Base-by-base conservation (phyloP, 2,113 vertebrate species). In the Apteryx owenii region DNA sequence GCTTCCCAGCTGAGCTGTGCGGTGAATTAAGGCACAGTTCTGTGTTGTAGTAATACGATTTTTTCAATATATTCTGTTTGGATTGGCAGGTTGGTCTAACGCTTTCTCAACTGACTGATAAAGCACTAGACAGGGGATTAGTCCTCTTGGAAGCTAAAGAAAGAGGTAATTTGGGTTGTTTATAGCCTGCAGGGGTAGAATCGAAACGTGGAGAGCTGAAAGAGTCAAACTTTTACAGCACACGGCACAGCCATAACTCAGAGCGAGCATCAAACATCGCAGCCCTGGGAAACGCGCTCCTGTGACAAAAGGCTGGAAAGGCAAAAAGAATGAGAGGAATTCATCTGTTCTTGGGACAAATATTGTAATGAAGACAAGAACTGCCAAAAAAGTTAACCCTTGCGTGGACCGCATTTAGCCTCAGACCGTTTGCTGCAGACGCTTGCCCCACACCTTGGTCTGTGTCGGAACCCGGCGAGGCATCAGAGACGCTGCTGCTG, bases 91-190 rank as follows among this genome's bases (percentile, higher is more conserved):
- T 95, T 97, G 97, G 96, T 94, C 97, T 97, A 87, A 88, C 86
- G 85, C 65, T 97, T 97, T 96, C 97, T 98, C 97, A 95, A 83
- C 87, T 94, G 96, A 97, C 95, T 97, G 95, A 97, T 98, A 97
- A 98, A 98, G 93, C 91, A 85, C 97, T 94, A 97, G 96, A 95
- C 95, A 94, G 89, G 88, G 97, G 95, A 98, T 98, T 97, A 97
- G 94, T 96, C 96, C 95, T 98, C 96, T 94, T 96, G 94, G 96
- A 98, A 98, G 89, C 91, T 95, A 94, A 97, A 92, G 92, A 96
- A 98, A 94, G 93, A 97, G 95, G 96, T 93, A 95, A 98, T 97
- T 94, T 78, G 91, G 79, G 94, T 95, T 97, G 97, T 97, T 97
- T 97, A 96, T 97, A 96, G 95, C 95, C 96, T 97, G 82, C 75